These are phyloP conservation scores for Druceiella hillmani DNA, from an alignment of 2,888 invertebrate genomes.

Conservation along the genomic window DNA sequence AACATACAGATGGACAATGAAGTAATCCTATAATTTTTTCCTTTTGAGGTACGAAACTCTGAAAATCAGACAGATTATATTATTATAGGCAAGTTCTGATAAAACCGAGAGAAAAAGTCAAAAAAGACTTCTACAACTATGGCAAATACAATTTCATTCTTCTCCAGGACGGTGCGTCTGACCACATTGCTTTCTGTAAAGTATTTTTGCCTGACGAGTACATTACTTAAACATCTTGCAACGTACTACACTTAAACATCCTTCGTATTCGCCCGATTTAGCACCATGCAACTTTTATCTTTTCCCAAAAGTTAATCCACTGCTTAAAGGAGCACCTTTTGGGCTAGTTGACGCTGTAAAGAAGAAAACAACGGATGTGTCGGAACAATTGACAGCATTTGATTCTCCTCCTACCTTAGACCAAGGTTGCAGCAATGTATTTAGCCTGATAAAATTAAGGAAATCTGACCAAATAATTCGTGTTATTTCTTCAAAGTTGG, in stretches of 20 bases:
- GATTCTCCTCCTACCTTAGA: neutral
- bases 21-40: no score
- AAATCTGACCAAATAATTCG: no score
- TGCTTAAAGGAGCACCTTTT: neutral
- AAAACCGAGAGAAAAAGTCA: neutral
- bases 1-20: no score
- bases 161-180: neutral
- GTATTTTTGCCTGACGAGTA: neutral
- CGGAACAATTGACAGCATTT: neutral
- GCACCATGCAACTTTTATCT: neutral
- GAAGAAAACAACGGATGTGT: neutral
- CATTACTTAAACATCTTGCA: no score
- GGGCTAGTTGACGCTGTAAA: conserved; percentile 1
- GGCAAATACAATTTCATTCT: neutral
- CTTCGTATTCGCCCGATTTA: neutral
- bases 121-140: neutral
- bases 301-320: neutral
- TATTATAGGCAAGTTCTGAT: no score
- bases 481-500: no score
- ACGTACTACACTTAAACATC: neutral
- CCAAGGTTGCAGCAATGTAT: no score
- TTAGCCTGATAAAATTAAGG: no score
- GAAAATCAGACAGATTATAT: no score
- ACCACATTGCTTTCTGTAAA: neutral
- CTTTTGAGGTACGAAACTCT: no score